phyloP scores from a whole-genome alignment of 2,888 invertebrate species.

The Stomorhina lunata region DNA sequence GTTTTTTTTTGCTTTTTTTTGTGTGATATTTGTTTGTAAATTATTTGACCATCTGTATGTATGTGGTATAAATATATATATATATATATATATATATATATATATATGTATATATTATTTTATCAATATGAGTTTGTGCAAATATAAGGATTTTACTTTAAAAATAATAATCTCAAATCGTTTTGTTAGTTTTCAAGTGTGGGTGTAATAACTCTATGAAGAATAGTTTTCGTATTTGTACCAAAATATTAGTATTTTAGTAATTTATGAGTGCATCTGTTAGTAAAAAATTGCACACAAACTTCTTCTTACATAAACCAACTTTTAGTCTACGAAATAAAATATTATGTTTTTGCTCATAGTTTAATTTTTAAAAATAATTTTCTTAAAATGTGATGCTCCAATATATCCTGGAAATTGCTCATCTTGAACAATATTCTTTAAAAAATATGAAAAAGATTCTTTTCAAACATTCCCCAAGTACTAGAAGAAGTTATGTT shows the following conservation, averaged over 20 bases:
- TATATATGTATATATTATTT: no score
- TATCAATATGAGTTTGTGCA: no score
- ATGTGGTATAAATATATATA: no score
- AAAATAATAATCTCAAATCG: no score
- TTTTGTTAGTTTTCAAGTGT: neutral
- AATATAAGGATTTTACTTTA: no score
- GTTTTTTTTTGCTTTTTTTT: no score
- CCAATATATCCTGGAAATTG: slow-evolving; percentile 8
- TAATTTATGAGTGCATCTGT: slow-evolving; percentile 17
- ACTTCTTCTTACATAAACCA: neutral
- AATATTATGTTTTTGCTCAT: neutral
- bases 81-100: no score
- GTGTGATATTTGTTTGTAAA: no score
- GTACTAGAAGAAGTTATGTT: no score
- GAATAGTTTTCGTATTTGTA: neutral
- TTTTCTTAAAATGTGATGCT: neutral
- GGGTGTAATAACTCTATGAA: neutral
- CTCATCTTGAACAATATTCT: slow-evolving; percentile 35
- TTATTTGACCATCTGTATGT: no score
- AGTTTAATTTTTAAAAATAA: neutral
- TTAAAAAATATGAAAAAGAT: slow-evolving; percentile 31
- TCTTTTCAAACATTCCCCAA: slow-evolving; percentile 1
- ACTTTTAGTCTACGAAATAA: slow-evolving; percentile 6
- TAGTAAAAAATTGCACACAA: neutral
- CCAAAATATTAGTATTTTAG: neutral